Evolutionary conservation across 2,888 invertebrate genomes (phyloP), one percentile per base, ranked within the genome.

Genomic region (Phytoseiulus persimilis): DNA sequence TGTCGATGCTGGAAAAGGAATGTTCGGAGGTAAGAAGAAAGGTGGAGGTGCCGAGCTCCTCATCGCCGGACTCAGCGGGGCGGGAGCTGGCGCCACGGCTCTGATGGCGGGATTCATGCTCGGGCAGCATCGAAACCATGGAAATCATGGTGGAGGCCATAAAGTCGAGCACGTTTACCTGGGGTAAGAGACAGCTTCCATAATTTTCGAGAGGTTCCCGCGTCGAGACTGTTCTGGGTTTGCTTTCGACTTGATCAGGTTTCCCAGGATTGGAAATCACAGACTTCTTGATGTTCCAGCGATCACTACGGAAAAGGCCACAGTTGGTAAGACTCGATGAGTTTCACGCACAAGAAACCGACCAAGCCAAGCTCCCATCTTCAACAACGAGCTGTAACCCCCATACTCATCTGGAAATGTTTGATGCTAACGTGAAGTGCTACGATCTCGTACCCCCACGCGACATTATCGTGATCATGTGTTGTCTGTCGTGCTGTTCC

Each of bases 151-250:
- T 31, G 31, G 83, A n/a, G 83, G 31, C 18, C 83, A 83, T 28
- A 83, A 83, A 33, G 83, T 83, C 31, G 83, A 83, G 31, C 83
- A 83, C 83, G 83, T 83, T 23, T 83, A 83, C 83, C 14, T 83
- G 6, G 83, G 33, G 83, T 83, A 83, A 31, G 83, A 18, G 31
- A 39, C 39, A 65, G 18, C 65, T 65, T 18, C 1, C 5, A 65
- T 65, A 1, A 6, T 18, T 65, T 23, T 14, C 14, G 18, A 14
- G 5, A 1, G 5, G 65, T 65, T 65, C 18, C 65, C 65, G 65
- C 18, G 18, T 18, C 18, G 39, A 39, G 9, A 39, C 39, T 3
- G 9, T 39, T 39, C 39, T 39, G 5, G 9, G 39, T 6, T 39
- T 6, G 39, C 39, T 39, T 9, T 6, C 39, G 5, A 39, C 39